A percentile compares a stretch with the other conserved stretches of the same genome.
phyloP scores from a whole-genome alignment of 2,888 invertebrate species.

The Podotricha telesiphe region DNA sequence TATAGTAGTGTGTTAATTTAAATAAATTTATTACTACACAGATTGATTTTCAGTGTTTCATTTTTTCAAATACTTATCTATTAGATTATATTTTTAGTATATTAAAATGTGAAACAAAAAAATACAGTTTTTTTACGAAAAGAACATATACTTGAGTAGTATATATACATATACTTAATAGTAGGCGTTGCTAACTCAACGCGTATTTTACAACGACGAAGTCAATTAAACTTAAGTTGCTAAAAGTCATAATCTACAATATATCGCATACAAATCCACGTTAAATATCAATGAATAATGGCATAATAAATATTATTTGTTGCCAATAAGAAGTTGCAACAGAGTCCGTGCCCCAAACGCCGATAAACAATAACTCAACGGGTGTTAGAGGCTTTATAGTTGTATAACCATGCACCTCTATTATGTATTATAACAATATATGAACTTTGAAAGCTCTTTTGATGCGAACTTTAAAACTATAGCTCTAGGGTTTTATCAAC shows the following conservation, averaged over 20 bases:
- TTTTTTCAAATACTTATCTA: too few species aligned
- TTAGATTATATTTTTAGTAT: too few species aligned
- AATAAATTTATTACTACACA: too few species aligned
- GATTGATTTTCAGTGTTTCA: too few species aligned
- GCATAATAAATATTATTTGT: conserved; percentile 42
- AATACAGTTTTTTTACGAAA: too few species aligned
- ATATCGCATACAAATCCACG: conserved; percentile 10
- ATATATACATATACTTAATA: too few species aligned
- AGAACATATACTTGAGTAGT: too few species aligned
- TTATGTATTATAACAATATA: conserved; percentile 45
- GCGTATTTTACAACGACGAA: too few species aligned
- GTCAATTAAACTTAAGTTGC: too few species aligned
- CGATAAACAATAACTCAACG: conserved; percentile 54
- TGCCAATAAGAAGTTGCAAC: conserved; percentile 47
- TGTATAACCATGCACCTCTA: conserved; percentile 51
- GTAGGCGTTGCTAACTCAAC: too few species aligned
- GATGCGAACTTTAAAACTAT: conserved; percentile 25
- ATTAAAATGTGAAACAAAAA: too few species aligned
- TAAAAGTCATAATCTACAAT: background rate
- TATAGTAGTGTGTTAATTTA: too few species aligned
- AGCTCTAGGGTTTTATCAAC: background rate
- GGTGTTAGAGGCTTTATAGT: conserved; percentile 53
- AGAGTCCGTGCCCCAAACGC: conserved; percentile 32
- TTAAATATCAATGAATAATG: conserved; percentile 37
- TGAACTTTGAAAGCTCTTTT: conserved; percentile 6